These are phyloP conservation scores for Odontamblyopus rebecca DNA, from an alignment of 2,797 vertebrate genomes.

Conservation along the genomic window DNA sequence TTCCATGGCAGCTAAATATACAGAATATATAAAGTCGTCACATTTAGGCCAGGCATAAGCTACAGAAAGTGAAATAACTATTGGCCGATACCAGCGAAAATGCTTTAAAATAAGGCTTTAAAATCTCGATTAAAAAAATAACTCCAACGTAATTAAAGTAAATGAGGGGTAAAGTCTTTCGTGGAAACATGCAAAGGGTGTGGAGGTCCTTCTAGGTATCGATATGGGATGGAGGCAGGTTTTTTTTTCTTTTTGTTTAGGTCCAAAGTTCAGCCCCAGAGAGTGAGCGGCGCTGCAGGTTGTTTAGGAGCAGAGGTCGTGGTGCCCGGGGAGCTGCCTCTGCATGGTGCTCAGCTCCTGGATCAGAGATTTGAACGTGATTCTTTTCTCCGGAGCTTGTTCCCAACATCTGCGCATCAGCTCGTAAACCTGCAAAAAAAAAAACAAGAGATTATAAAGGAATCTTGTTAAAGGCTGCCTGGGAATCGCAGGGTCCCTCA, in stretches of 20 bases:
- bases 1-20: conserved; percentile 4
- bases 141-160: neutral
- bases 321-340: conserved; percentile 39
- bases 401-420: conserved; percentile 95
- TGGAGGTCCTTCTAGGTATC: neutral
- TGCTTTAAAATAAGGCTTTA: neutral
- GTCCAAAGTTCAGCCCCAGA: neutral
- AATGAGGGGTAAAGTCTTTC: neutral
- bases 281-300: neutral
- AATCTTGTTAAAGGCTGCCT: neutral
- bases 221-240: neutral
- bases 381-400: conserved; percentile 80
- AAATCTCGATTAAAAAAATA: neutral
- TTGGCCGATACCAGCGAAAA: neutral
- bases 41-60: conserved; percentile 17
- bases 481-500: too few species aligned
- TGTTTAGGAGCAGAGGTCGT: conserved; percentile 7
- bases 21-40: conserved; percentile 19
- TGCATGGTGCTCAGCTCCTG: conserved; percentile 82
- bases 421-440: conserved; percentile 82
- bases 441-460: neutral
- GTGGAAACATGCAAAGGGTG: conserved; percentile 10
- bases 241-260: too few species aligned
- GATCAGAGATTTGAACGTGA: conserved; percentile 87
- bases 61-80: conserved; percentile 5